A percentile compares a stretch with the other conserved stretches of the same genome.
These are phyloP conservation scores for Epinotia nisella DNA, from an alignment of 2,888 invertebrate genomes.

Conservation along the genomic window DNA sequence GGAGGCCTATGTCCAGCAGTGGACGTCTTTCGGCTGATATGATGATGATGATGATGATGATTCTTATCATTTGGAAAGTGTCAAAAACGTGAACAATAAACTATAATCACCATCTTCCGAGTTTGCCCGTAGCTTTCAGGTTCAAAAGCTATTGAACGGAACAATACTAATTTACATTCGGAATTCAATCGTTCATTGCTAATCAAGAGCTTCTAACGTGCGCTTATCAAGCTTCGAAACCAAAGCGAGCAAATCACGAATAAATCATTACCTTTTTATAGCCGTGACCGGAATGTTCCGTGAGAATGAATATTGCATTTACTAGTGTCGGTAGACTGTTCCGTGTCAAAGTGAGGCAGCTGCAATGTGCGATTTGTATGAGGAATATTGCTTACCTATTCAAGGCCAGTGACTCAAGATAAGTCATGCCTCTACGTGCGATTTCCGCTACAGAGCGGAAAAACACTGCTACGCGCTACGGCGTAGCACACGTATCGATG, in stretches of 20 bases:
- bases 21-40: too few species aligned
- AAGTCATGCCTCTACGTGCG: too few species aligned
- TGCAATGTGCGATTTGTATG: background rate
- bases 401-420: too few species aligned
- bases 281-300: constrained; percentile 47
- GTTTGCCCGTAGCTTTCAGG: background rate
- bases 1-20: too few species aligned
- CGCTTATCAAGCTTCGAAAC: constrained; percentile 19
- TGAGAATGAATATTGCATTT: constrained; percentile 47
- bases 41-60: too few species aligned
- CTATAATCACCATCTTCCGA: background rate
- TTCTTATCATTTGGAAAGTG: too few species aligned
- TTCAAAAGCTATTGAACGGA: constrained; percentile 26
- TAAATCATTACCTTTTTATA: constrained; percentile 55
- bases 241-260: constrained; percentile 43
- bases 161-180: constrained; percentile 40
- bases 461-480: too few species aligned
- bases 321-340: background rate
- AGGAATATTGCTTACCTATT: too few species aligned
- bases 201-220: constrained; percentile 27
- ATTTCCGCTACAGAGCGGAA: too few species aligned
- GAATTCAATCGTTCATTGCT: constrained; percentile 20
- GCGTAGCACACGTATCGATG: too few species aligned
- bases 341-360: background rate
- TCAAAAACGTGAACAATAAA: background rate